Conservation (phyloP, 2,888 invertebrate species). For the Zeuzera pyrina region DNA sequence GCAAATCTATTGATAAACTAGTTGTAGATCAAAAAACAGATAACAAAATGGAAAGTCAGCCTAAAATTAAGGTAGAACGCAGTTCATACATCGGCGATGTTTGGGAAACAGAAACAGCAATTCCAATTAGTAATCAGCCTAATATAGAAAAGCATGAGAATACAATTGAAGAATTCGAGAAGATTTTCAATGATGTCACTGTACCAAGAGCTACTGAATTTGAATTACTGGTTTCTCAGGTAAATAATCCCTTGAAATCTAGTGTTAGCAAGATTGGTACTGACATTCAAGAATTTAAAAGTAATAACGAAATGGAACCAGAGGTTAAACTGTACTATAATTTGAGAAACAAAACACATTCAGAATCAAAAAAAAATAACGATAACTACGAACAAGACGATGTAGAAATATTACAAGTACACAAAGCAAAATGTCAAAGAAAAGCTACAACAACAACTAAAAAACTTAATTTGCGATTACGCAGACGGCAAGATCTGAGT, state of each 20-base stretch:
- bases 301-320: constrained; percentile 8
- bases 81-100: no score
- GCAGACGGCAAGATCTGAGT: constrained; percentile 28
- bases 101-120: no score
- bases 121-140: no score
- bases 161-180: constrained; percentile 52
- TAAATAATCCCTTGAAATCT: constrained; percentile 13
- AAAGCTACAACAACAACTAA: constrained; percentile 13
- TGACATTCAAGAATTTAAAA: constrained; percentile 8
- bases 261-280: constrained; percentile 11
- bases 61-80: no score
- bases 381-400: constrained; percentile 19
- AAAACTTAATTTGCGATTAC: constrained; percentile 34
- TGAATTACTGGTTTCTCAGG: constrained; percentile 36
- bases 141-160: no score
- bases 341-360: constrained; percentile 29
- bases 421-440: constrained; percentile 28
- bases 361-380: constrained; percentile 12
- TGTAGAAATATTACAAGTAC: constrained; percentile 21
- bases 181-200: constrained; percentile 47
- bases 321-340: constrained; percentile 41
- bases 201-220: constrained; percentile 50
- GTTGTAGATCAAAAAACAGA: constrained; percentile 24
- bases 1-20: constrained; percentile 21
- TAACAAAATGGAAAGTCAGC: no score